Base-by-base conservation (phyloP, 2,113 vertebrate genomes). In the Xiphias gladius region DNA sequence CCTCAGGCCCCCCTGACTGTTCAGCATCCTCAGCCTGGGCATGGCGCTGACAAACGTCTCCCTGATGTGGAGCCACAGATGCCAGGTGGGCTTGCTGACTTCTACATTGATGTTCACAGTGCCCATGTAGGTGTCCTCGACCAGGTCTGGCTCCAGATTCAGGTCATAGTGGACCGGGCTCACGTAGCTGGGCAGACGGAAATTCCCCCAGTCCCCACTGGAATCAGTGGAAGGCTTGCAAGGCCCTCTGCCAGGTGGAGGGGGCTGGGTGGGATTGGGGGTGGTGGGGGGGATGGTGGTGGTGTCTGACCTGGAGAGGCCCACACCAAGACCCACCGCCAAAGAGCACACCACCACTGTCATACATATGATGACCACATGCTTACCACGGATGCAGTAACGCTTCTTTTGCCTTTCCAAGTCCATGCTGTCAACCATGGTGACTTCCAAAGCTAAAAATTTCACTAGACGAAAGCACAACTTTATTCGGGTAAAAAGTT, bases 61-160 rank as follows among this genome's bases (percentile, higher is more conserved):
- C 64, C 97, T 93, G 59, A 99, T 95, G 88, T 99, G 98, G 26
- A 99, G 96, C 98, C 98, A 99, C 76, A 99, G 79, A 83, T 96
- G 43, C 0, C 9, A 89, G 14, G 94, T 97, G 64, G 89, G 0
- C 43, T 63, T 13, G 19, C 13, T 89, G 83, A 98, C 72, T 22
- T 57, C 26, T 64, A 99, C 69, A 5, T 91, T 90, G 82, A 99
- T 92, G 12, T 5, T 92, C 84, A 98, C 97, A 0, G 46, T 95
- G 26, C 98, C 98, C 0, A 58, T 95, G 90, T 99, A 99, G 9
- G 74, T 95, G 89, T 98, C 97, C 0, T 83, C 63, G 0, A 91
- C 92, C 88, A 99, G 75, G 88, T 96, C 80, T 0, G 97, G 97
- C 85, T 94, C 95, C 88, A 99, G 30, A 76, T 97, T 94, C 79